phyloP scores from a whole-genome alignment of 2,888 invertebrate species.

The Spilarctia lutea region DNA sequence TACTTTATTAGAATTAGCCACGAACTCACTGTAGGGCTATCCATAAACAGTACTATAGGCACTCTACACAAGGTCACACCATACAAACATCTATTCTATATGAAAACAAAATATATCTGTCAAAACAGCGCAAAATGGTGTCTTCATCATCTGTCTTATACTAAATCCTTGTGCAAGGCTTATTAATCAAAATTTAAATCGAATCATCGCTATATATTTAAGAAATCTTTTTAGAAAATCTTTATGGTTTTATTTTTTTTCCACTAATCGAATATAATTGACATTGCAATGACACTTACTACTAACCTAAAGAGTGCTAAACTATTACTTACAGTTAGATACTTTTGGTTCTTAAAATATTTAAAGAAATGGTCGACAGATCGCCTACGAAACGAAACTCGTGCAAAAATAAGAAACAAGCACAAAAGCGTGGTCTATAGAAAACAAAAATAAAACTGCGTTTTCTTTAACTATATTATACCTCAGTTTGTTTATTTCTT shows the following conservation, averaged over 20 bases:
- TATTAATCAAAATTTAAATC: slow-evolving; percentile 52
- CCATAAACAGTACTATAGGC: slow-evolving; percentile 71
- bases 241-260: slow-evolving; percentile 68
- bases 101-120: slow-evolving; percentile 58
- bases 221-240: slow-evolving; percentile 80
- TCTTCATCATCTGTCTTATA: slow-evolving; percentile 55
- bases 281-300: slow-evolving; percentile 85
- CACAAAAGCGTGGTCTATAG: slow-evolving; percentile 72
- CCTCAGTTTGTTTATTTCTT: slow-evolving; percentile 80
- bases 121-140: slow-evolving; percentile 59
- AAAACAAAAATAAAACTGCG: slow-evolving; percentile 76
- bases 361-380: slow-evolving; percentile 60
- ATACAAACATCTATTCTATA: slow-evolving; percentile 72
- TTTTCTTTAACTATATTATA: slow-evolving; percentile 72
- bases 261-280: slow-evolving; percentile 86
- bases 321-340: slow-evolving; percentile 79
- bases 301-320: slow-evolving; percentile 84
- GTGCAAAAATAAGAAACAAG: slow-evolving; percentile 77
- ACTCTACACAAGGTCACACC: slow-evolving; percentile 69
- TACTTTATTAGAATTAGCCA: slow-evolving; percentile 29
- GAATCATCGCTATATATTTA: slow-evolving; percentile 63
- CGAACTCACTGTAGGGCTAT: slow-evolving; percentile 34
- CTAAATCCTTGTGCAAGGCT: slow-evolving; percentile 65
- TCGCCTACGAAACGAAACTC: slow-evolving; percentile 60
- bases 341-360: slow-evolving; percentile 75